Conservation (phyloP, 2,797 vertebrate species). For the Salarias fasciatus region DNA sequence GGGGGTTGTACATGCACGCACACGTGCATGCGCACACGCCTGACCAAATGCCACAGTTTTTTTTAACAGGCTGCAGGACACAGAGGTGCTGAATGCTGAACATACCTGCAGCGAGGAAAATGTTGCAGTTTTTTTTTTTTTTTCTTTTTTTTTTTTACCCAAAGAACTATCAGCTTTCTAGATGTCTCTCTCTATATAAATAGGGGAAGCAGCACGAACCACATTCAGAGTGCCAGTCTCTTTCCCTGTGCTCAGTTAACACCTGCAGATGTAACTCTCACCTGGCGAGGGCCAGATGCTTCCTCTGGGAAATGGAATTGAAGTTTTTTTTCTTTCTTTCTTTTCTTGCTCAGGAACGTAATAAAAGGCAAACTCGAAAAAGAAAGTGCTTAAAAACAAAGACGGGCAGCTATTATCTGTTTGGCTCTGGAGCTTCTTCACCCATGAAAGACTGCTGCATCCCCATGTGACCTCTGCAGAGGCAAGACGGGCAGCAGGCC, state of each 20-base stretch:
- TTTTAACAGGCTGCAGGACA: constrained; percentile 38
- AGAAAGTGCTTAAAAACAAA: constrained; percentile 24
- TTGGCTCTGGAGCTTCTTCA: constrained; percentile 9
- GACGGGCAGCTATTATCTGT: constrained; percentile 13
- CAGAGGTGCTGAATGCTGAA: constrained; percentile 19
- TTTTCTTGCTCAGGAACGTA: too few species aligned
- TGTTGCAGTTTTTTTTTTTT: constrained; percentile 11
- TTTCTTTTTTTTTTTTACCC: constrained; percentile 6
- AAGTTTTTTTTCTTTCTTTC: too few species aligned
- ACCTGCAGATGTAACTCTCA: constrained; percentile 61
- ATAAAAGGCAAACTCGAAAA: constrained; percentile 32
- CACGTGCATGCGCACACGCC: constrained; percentile 21
- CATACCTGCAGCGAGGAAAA: constrained; percentile 38
- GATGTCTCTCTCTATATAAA: too few species aligned
- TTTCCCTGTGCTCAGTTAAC: constrained; percentile 17
- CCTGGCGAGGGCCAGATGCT: constrained; percentile 75
- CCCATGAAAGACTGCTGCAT: constrained; percentile 23
- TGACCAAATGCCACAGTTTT: constrained; percentile 61
- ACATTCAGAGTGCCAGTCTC: not conserved
- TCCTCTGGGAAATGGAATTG: constrained; percentile 68
- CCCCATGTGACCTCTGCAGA: constrained; percentile 40
- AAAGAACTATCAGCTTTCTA: too few species aligned
- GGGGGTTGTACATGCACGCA: constrained; percentile 28
- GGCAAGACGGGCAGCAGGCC: constrained; percentile 29
- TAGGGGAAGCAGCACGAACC: too few species aligned